A percentile compares a stretch with the other conserved stretches of the same genome.
phyloP scores from a whole-genome alignment of 1,140 invertebrate genomes.

The Cydia pomonella region DNA sequence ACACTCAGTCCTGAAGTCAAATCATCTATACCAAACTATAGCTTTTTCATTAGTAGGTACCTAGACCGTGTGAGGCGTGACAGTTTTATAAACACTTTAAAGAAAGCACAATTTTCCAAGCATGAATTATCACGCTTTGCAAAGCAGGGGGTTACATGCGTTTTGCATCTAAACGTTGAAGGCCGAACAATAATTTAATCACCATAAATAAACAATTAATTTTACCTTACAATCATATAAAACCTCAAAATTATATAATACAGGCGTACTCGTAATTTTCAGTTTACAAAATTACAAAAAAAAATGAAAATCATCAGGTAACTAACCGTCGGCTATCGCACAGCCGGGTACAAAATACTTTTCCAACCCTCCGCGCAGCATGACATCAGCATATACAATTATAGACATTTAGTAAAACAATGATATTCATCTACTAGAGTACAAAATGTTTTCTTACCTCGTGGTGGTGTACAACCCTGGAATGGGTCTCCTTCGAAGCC shows the following conservation, averaged over 20 bases:
- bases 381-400: background rate
- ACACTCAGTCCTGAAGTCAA: slow-evolving; percentile 58
- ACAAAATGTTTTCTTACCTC: slow-evolving; percentile 57
- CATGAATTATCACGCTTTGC: slow-evolving; percentile 75
- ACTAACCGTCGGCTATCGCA: background rate
- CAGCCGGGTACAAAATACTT: background rate
- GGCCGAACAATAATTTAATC: slow-evolving; percentile 20
- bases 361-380: background rate
- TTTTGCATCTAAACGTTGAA: slow-evolving; percentile 40
- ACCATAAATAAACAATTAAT: slow-evolving; percentile 13
- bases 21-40: slow-evolving; percentile 60
- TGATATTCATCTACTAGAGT: background rate
- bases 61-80: slow-evolving; percentile 68
- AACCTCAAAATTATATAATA: background rate
- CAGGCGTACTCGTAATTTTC: background rate
- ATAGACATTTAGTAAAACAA: too few species aligned
- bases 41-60: slow-evolving; percentile 64
- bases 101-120: slow-evolving; percentile 66
- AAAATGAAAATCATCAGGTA: background rate
- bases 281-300: background rate
- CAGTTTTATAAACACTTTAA: slow-evolving; percentile 48
- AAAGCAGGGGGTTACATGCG: slow-evolving; percentile 70
- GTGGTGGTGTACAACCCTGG: slow-evolving; percentile 81
- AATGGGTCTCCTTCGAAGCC: slow-evolving; percentile 89
- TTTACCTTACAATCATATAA: background rate